Conservation (phyloP, 2,113 vertebrate genomes). For the Alaudala cheleensis region DNA sequence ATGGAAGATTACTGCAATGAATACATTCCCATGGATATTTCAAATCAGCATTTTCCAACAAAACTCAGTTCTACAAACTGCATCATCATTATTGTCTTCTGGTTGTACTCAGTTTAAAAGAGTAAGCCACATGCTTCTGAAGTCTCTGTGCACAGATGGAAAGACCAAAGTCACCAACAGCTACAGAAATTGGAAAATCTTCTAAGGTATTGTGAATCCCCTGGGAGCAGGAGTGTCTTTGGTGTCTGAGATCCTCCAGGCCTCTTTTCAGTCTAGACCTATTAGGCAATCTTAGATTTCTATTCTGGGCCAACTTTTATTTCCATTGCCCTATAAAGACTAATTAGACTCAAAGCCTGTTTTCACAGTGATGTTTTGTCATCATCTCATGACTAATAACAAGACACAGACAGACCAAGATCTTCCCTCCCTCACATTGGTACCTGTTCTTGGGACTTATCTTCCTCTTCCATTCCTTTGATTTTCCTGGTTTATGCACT, state of each 20-base stretch:
- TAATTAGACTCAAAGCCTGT: not conserved
- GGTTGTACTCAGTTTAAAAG: not conserved
- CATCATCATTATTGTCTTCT: not conserved
- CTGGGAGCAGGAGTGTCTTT: not conserved
- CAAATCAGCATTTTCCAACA: not conserved
- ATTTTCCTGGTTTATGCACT: not conserved
- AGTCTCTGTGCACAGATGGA: not conserved
- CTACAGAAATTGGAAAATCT: not conserved
- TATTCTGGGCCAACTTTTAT: not conserved
- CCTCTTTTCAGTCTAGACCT: not conserved
- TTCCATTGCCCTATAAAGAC: not conserved
- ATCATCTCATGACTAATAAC: not conserved
- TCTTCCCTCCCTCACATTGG: not conserved
- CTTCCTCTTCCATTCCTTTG: not conserved
- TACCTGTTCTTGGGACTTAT: not conserved
- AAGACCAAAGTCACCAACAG: not conserved
- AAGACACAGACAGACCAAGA: not conserved
- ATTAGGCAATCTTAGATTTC: not conserved
- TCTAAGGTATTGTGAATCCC: not conserved
- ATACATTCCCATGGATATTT: not conserved
- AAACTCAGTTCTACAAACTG: not conserved
- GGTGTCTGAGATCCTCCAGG: not conserved
- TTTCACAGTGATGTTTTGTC: not conserved
- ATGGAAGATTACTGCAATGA: not conserved
- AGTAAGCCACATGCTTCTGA: not conserved